Evolutionary conservation across 1,140 invertebrate species (phyloP).

Genomic region (Carcinoscorpius rotundicauda): DNA sequence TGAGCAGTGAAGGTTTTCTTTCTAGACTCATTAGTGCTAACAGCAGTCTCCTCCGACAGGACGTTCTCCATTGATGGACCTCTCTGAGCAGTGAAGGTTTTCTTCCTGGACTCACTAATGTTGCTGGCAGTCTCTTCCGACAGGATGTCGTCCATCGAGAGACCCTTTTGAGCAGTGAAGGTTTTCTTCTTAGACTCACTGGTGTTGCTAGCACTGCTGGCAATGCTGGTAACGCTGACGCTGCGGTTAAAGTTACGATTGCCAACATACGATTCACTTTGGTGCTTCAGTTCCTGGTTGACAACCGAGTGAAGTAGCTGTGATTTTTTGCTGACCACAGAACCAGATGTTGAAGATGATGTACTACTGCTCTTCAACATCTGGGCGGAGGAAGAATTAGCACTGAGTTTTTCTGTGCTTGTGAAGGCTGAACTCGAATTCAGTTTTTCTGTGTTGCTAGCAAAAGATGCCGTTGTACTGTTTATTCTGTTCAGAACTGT

Average conservation of each 20-base stretch:
- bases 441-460: neutral
- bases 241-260: conserved; percentile 15
- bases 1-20: too few relatives aligned
- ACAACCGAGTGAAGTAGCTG: neutral
- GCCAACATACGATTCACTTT: neutral
- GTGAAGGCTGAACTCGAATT: neutral
- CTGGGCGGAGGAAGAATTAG: neutral
- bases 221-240: conserved; percentile 16
- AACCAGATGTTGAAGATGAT: neutral
- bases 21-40: too few relatives aligned
- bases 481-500: neutral
- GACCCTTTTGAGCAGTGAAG: conserved; percentile 1
- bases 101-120: too few relatives aligned
- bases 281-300: neutral
- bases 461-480: neutral
- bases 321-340: conserved; percentile 1
- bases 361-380: neutral
- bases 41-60: too few relatives aligned
- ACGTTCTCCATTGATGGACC: too few relatives aligned
- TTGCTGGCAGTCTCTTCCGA: too few relatives aligned
- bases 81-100: too few relatives aligned
- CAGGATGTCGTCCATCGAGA: neutral
- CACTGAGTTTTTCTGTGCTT: too few relatives aligned
- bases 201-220: conserved; percentile 6
- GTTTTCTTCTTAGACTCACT: conserved; percentile 3